These are phyloP conservation scores for Ciconia stormi DNA, from an alignment of 2,113 vertebrate species.

Conservation along the genomic window DNA sequence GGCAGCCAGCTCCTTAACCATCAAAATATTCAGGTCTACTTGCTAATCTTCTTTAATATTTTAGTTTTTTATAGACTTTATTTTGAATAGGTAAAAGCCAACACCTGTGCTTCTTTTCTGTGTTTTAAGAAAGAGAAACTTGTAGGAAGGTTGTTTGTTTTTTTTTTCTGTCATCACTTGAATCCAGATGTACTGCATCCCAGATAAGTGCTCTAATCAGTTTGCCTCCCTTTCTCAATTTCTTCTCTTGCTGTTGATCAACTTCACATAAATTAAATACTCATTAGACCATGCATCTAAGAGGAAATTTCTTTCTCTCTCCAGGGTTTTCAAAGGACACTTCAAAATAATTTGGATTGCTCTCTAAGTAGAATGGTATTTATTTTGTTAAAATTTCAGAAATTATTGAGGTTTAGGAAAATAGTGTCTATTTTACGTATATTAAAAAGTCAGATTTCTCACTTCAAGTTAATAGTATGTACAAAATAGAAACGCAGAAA, in stretches of 20 bases:
- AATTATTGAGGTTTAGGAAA: neutral
- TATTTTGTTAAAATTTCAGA: neutral
- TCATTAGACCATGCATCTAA: neutral
- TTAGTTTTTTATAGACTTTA: neutral
- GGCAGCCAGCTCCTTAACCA: neutral
- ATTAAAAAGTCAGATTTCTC: neutral
- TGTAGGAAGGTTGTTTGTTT: fast-evolving
- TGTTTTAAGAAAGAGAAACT: neutral
- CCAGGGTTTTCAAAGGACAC: neutral
- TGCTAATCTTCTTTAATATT: neutral
- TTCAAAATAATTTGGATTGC: conserved; percentile 44
- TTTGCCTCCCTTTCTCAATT: neutral
- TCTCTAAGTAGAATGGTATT: neutral
- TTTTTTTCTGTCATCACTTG: neutral
- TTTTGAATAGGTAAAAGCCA: neutral
- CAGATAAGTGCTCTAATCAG: neutral
- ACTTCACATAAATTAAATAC: conserved; percentile 35
- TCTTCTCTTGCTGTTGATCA: conserved; percentile 26
- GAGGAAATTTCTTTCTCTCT: neutral
- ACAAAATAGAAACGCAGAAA: neutral
- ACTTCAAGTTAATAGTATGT: neutral
- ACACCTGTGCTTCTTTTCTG: neutral
- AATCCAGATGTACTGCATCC: neutral
- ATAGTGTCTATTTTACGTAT: neutral
- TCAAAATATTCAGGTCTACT: neutral